Evolutionary conservation across 2,888 invertebrate species (phyloP).

Genomic region (Epirrhoe alternata): DNA sequence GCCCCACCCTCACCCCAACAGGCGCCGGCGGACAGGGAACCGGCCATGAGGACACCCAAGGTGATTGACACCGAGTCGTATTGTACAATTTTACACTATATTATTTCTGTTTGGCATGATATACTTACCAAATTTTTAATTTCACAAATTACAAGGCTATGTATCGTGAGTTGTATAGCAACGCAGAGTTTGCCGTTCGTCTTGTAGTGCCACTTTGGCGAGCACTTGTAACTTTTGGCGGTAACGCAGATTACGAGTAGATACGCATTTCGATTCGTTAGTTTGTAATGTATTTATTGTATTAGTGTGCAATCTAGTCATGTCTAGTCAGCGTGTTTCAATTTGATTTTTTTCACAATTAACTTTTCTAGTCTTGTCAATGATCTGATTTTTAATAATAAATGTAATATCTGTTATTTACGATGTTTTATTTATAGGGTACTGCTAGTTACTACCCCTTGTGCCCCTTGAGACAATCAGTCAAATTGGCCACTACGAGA

Average conservation of each 20-base stretch:
- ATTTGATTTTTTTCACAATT: constrained; percentile 47
- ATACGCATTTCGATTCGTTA: constrained; percentile 57
- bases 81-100: constrained; percentile 80
- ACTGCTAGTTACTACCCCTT: constrained; percentile 47
- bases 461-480: constrained; percentile 46
- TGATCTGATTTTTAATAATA: constrained; percentile 66
- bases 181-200: constrained; percentile 73
- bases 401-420: constrained; percentile 66
- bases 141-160: constrained; percentile 75
- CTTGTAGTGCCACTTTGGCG: constrained; percentile 81
- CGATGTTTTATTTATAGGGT: constrained; percentile 77
- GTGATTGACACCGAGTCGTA: constrained; percentile 83
- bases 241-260: constrained; percentile 47
- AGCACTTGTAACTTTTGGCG: constrained; percentile 60
- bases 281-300: constrained; percentile 52
- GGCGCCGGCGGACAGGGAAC: constrained; percentile 66
- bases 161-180: constrained; percentile 73
- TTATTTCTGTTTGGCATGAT: constrained; percentile 84
- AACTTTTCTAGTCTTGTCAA: constrained; percentile 63
- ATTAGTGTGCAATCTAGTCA: constrained; percentile 73
- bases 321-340: constrained; percentile 72
- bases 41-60: constrained; percentile 73
- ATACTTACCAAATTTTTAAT: constrained; percentile 80
- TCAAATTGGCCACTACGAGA: constrained; percentile 72
- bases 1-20: constrained; percentile 75